Evolutionary conservation across 2,888 invertebrate genomes (phyloP), one percentile per base, ranked within the genome.

Genomic region (Drosophila paracracens): DNA sequence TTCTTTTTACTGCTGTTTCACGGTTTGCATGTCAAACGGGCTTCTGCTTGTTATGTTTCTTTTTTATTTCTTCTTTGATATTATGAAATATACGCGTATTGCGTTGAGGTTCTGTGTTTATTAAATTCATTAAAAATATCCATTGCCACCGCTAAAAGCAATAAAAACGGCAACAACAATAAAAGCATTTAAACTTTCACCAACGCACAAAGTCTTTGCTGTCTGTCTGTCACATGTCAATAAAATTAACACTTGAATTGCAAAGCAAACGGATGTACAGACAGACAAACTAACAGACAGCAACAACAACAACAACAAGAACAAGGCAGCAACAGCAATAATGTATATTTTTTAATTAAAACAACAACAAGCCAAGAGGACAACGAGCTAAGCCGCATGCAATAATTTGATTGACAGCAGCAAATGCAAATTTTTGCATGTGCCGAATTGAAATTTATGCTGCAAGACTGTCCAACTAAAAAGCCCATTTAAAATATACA

Each of bases 241-340:
- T 88, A 79, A 88, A 85, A 88, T 88, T 90, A 88, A 88, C 87
- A 88, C 90, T 88, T 88, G 82, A 76, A 77, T 74, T 70, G 63
- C 70, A 81, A 74, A 70, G 68, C 68, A 76, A 74, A 71, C 36
- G 64, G 21, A 48, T 62, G 48, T 38, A 50, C 43, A 36, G 8
- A 54, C 62, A n/a, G 21, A 43, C 54, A 40, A 35, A 51, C 36
- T 51, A 51, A 54, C 35, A 50, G 18, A 35, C 16, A 36, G 51
- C 10, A 29, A 59, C 72, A 70, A 27, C 38, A 46, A 40, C 10
- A 40, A 16, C 10, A 35, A 7, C 8, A 36, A 6, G 31, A 50
- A 64, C 50, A 57, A 51, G 43, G 27, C 70, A 63, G 46, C 58
- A 72, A 65, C 69, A 66, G 62, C 51, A 75, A 78, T 71, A 75